These are phyloP conservation scores for Aphrophora alni DNA, from an alignment of 2,888 invertebrate genomes.

Conservation along the genomic window DNA sequence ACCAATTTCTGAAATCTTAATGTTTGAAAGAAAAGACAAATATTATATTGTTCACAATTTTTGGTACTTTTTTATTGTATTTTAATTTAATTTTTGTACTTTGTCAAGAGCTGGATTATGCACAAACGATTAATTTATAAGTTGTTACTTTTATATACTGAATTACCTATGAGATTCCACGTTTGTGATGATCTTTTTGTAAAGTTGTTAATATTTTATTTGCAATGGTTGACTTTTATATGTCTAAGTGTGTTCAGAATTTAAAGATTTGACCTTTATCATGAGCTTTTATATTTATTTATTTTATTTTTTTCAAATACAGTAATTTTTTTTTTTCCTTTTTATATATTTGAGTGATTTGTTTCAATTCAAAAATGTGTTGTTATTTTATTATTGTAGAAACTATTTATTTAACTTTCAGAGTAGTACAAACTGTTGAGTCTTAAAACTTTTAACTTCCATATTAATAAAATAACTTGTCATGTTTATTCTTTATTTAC, in stretches of 20 bases:
- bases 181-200: neutral
- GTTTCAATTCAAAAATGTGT: neutral
- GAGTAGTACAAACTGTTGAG: neutral
- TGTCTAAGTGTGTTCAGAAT: neutral
- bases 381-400: neutral
- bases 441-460: neutral
- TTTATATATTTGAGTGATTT: neutral
- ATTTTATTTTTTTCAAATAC: no score
- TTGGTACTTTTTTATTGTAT: neutral
- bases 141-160: neutral
- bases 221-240: neutral
- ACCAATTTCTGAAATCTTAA: neutral
- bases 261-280: no score
- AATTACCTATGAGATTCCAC: neutral
- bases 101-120: neutral
- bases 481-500: neutral
- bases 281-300: no score
- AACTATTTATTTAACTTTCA: neutral
- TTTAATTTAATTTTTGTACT: neutral
- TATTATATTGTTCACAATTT: neutral
- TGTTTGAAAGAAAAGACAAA: neutral
- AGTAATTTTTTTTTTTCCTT: neutral
- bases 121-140: neutral
- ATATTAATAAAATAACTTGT: neutral
- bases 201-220: slow-evolving; percentile 1